These are phyloP conservation scores for Denticeps clupeoides DNA, from an alignment of 2,797 vertebrate species.

Conservation along the genomic window DNA sequence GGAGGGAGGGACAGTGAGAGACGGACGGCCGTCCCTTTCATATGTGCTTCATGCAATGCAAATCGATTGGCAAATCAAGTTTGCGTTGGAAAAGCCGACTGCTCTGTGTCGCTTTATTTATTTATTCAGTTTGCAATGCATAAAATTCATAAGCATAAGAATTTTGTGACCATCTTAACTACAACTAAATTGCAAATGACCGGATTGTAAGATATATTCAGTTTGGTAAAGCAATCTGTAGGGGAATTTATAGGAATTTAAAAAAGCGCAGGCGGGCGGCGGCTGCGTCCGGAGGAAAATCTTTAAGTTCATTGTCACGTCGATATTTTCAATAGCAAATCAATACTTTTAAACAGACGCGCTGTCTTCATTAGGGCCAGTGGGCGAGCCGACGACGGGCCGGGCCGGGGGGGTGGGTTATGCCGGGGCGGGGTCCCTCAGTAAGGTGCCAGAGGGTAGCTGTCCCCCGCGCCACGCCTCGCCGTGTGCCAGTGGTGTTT, in stretches of 20 bases:
- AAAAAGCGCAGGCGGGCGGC: too few species aligned
- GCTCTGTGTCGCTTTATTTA: conserved; percentile 43
- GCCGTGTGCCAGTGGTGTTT: conserved; percentile 57
- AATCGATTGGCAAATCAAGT: conserved; percentile 51
- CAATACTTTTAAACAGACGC: background rate
- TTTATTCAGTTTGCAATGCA: conserved; percentile 17
- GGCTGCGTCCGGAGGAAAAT: too few species aligned
- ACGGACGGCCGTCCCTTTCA: conserved; percentile 38
- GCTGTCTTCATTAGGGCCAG: too few species aligned
- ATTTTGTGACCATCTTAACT: conserved; percentile 19
- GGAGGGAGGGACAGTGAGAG: conserved; percentile 28
- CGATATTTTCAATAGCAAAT: background rate
- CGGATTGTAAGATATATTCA: too few species aligned
- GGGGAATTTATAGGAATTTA: too few species aligned
- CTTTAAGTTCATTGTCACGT: background rate
- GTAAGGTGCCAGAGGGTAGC: conserved; percentile 11
- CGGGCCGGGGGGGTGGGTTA: too few species aligned
- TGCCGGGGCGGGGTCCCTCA: background rate
- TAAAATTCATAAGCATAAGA: conserved; percentile 14
- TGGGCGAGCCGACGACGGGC: too few species aligned
- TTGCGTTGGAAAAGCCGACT: conserved; percentile 34
- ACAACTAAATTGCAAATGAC: too few species aligned
- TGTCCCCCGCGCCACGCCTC: conserved; percentile 21
- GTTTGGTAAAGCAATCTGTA: too few species aligned
- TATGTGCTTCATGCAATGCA: conserved; percentile 45